Evolutionary conservation across 2,888 invertebrate genomes (phyloP), one percentile per base, ranked within the genome.

Genomic region (Perdita meconis): DNA sequence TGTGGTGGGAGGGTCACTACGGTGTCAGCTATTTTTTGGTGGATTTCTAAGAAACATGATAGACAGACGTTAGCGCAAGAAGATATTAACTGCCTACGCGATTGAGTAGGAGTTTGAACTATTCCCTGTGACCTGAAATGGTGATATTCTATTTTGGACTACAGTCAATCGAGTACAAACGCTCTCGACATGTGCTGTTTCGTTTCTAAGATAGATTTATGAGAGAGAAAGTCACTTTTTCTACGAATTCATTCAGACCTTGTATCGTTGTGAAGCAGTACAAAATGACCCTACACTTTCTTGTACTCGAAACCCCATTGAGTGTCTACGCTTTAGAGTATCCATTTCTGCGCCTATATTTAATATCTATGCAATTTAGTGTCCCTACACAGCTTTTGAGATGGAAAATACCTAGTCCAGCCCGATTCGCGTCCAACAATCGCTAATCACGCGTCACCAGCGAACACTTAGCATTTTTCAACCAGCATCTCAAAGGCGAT

Each of bases 361-460:
- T 30, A 30, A 53, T 53, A 30, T n/a, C 16, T 30, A n/a, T 12
- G 53, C 53, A 30, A 10, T 53, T 30, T 30, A 8, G 13, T 19
- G 8, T n/a, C 26, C 16, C 26, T 51, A 34, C 8, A n/a, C 44
- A 42, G 40, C 26, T 42, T 10, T 8, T 13, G 26, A 5, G n/a
- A 26, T 26, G 26, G 34, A 10, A 19, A 47, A 47, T 19, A 47
- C 10, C 47, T 47, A 10, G 47, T 47, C 22, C 47, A 12, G 47
- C 3, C 8, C 19, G 47, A 47, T 47, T 10, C 24, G 47, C 44
- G 42, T 10, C 42, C 36, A 50, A 73, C 66, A 73, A 73, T 61
- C 60, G 38, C 42, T 66, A 73, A 73, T 73, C 72, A 69, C 19
- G 38, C n/a, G 26, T 47, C 40, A 24, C 22, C 30, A 16, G 8